Conservation (phyloP, 2,888 invertebrate genomes). For the Cosmia pyralina region DNA sequence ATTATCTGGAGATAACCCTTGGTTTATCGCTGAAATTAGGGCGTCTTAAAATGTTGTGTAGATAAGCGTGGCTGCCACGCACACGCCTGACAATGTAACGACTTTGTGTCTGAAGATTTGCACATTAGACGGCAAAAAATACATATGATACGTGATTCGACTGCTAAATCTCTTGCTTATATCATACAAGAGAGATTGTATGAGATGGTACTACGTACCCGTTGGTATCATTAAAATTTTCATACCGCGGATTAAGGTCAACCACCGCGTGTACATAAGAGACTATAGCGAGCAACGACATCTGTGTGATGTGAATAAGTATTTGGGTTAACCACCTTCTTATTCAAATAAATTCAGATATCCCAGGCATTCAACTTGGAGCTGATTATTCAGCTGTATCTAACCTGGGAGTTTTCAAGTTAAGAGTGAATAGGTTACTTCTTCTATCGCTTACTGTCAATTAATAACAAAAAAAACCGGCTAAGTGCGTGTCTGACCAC, state of each 20-base stretch:
- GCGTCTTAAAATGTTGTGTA: conserved; percentile 44
- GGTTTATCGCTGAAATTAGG: conserved; percentile 51
- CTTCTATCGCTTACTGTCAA: no score
- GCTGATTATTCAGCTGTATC: conserved; percentile 31
- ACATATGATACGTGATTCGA: conserved; percentile 38
- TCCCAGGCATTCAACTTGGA: conserved; percentile 16
- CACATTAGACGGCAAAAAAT: conserved; percentile 47
- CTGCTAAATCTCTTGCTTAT: conserved; percentile 16
- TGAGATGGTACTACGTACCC: conserved; percentile 3
- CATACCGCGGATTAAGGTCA: conserved; percentile 48
- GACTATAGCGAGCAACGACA: conserved; percentile 14
- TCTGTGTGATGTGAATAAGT: conserved; percentile 39
- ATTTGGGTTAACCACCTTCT: conserved; percentile 33
- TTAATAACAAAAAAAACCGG: no score
- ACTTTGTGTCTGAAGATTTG: conserved; percentile 26
- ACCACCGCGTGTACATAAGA: conserved; percentile 27
- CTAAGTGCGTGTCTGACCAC: no score
- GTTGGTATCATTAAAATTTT: conserved; percentile 40
- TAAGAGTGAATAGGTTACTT: neutral
- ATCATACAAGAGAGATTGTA: conserved; percentile 16
- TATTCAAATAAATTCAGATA: conserved; percentile 38
- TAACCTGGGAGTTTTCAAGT: neutral
- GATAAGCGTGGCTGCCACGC: conserved; percentile 29
- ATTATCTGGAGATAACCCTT: conserved; percentile 46
- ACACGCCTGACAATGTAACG: conserved; percentile 19